Conservation (phyloP, 2,888 invertebrate genomes). For the Masnerella sp. region DNA sequence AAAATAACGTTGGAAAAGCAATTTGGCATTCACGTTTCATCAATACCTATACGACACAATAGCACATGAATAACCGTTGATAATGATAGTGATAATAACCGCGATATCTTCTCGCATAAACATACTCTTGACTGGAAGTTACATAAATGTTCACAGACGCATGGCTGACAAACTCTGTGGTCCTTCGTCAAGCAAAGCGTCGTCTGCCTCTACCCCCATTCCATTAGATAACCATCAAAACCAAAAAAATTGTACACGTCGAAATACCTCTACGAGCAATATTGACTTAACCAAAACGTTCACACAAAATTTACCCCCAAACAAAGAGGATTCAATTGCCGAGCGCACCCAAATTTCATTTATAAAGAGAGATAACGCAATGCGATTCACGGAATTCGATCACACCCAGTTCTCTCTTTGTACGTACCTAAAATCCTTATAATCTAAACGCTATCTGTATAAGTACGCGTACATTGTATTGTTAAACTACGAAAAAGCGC, state of each 20-base stretch:
- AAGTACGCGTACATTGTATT: slow-evolving; percentile 50
- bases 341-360: slow-evolving; percentile 18
- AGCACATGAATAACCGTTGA: slow-evolving; percentile 24
- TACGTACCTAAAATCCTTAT: slow-evolving; percentile 58
- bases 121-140: slow-evolving; percentile 69
- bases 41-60: slow-evolving; percentile 15
- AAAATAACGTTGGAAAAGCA: slow-evolving; percentile 10
- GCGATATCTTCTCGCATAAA: slow-evolving; percentile 46
- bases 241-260: slow-evolving; percentile 65
- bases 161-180: slow-evolving; percentile 78
- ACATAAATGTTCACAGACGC: slow-evolving; percentile 78
- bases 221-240: slow-evolving; percentile 75
- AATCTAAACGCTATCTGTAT: slow-evolving; percentile 52
- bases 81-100: slow-evolving; percentile 24
- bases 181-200: slow-evolving; percentile 78
- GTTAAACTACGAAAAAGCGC: slow-evolving; percentile 63
- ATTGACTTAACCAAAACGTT: slow-evolving; percentile 18
- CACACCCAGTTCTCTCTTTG: slow-evolving; percentile 58
- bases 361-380: slow-evolving; percentile 29
- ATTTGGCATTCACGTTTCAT: slow-evolving; percentile 25
- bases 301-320: slow-evolving; percentile 8
- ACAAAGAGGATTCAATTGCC: slow-evolving; percentile 26
- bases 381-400: slow-evolving; percentile 4
- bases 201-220: slow-evolving; percentile 78
- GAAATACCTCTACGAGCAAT: slow-evolving; percentile 45